These are phyloP conservation scores for Ferrisia virgata DNA, from an alignment of 2,888 invertebrate species.

Conservation along the genomic window DNA sequence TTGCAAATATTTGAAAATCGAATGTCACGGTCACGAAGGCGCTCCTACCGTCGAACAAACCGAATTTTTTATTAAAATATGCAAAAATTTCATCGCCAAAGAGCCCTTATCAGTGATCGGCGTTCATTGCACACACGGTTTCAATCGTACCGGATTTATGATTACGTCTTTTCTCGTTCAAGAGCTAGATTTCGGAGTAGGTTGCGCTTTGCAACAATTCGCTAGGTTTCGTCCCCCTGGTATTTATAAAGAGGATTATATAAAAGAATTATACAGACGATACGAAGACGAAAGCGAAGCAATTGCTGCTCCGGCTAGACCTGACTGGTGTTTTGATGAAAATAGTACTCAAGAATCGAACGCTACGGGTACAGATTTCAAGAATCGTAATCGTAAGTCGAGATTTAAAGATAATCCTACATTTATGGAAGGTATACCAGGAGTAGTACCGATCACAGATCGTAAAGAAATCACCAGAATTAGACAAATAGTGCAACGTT, in stretches of 20 bases:
- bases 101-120: conserved; percentile 70
- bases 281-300: conserved; percentile 72
- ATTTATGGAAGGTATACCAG: conserved; percentile 85
- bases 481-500: conserved; percentile 70
- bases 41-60: conserved; percentile 85
- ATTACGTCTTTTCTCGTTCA: conserved; percentile 88
- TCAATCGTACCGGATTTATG: conserved; percentile 95
- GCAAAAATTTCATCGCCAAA: conserved; percentile 72
- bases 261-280: conserved; percentile 77
- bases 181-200: conserved; percentile 76
- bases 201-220: conserved; percentile 77
- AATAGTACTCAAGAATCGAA: background rate
- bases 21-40: conserved; percentile 89
- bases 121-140: conserved; percentile 97
- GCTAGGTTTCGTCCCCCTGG: conserved; percentile 79
- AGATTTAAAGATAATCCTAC: conserved; percentile 60
- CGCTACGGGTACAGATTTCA: background rate
- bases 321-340: conserved; percentile 78
- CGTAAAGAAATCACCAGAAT: conserved; percentile 63
- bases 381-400: background rate
- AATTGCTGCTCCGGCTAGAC: conserved; percentile 63
- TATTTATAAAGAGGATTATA: conserved; percentile 95
- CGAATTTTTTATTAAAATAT: conserved; percentile 74
- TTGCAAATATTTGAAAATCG: conserved; percentile 82
- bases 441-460: conserved; percentile 69